A percentile compares a stretch with the other conserved stretches of the same genome.
Evolutionary conservation across 2,113 vertebrate genomes (phyloP).

Genomic region (Connochaetes taurinus): DNA sequence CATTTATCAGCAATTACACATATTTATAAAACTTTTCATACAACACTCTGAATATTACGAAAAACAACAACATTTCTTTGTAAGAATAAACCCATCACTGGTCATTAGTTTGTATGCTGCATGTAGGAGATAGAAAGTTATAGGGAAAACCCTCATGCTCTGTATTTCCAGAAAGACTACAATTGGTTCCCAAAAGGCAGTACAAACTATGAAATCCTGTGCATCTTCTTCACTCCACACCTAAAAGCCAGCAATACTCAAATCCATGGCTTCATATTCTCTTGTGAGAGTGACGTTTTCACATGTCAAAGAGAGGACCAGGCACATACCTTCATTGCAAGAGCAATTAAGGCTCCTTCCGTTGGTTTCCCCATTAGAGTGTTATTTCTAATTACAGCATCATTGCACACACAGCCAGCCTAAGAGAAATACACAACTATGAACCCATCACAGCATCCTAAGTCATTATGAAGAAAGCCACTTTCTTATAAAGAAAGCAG

Average conservation of each 20-base stretch:
- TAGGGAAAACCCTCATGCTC: not conserved
- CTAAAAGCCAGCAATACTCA: not conserved
- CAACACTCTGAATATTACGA: not conserved
- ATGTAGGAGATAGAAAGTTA: not conserved
- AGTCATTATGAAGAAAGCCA: not conserved
- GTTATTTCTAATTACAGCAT: constrained; percentile 93
- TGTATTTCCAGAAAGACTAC: not conserved
- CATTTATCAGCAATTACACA: not conserved
- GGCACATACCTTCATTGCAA: constrained; percentile 94
- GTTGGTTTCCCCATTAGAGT: constrained; percentile 95
- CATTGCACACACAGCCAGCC: constrained; percentile 96
- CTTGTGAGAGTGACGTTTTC: not conserved
- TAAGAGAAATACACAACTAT: constrained; percentile 66
- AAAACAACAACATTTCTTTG: not conserved
- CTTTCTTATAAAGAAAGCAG: not conserved
- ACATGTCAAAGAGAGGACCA: not conserved
- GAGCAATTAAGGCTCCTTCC: constrained; percentile 94
- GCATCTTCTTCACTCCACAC: not conserved
- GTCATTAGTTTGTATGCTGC: not conserved
- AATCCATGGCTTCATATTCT: not conserved
- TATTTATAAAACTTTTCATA: not conserved
- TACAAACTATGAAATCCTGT: not conserved
- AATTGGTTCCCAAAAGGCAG: not conserved
- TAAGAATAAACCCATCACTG: not conserved
- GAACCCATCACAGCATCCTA: not conserved